Base-by-base conservation (phyloP, 1,140 invertebrate genomes). In the Brachionus rotundiformis region DNA sequence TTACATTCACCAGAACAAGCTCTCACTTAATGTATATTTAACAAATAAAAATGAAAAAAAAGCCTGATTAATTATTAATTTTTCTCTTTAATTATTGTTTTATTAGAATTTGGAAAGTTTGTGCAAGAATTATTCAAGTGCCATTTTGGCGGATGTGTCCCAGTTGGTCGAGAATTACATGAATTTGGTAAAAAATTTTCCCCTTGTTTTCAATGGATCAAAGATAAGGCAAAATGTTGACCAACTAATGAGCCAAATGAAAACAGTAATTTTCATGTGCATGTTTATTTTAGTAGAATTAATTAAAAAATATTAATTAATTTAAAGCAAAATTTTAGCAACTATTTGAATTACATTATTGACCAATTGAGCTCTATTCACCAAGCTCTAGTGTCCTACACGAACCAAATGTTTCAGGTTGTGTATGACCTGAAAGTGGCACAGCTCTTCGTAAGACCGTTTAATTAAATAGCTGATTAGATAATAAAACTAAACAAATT, bases 161-260 rank as follows among this genome's bases (percentile, higher is more conserved):
- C 68, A 73, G 41, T 13, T 73, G 68, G 10, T 73, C 19, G 68
- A 73, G 3, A 73, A 73, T 10, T 73, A 73, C 36, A 73, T 73
- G 68, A 44, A 25, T 27, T 73, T 73, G 19, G 68, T 73, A 6
- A 73, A 73, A 73, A 73, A 73, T 73, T 73, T 73, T 73, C 68
- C 68, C 6, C 68, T 73, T 25, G 68, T 73, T 73, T 73, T 73
- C 36, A 73, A 73, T 73, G 68, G 68, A 10, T 44, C 36, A 10
- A 73, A 73, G 44, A 44, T 73, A 23, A 23, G 25, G 36, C 68
- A 73, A 73, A 73, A 41, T 73, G 23, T 73, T 41, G 68, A 41
- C 23, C 23, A 44, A 41, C 36, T 73, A 73, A 47, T 44, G 39
- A 25, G 16, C 10, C 68, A 73, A 73, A 31, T 73, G 25, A 73